phyloP scores from a whole-genome alignment of 2,797 vertebrate species.

The Pangasius larnaudii region DNA sequence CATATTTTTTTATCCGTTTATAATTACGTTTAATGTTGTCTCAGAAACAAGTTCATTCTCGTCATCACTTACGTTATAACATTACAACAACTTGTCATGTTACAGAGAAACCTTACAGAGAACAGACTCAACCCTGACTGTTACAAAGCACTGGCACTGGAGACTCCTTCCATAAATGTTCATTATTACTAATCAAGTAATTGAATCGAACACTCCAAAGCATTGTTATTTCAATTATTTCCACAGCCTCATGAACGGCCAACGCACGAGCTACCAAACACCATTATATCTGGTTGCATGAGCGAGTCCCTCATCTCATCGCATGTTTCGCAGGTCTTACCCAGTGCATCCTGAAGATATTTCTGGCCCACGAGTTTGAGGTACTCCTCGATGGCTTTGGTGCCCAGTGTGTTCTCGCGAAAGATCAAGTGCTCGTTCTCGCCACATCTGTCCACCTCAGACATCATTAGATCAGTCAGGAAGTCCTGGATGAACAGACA shows the following conservation, averaged over 20 bases:
- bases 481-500: conserved; percentile 83
- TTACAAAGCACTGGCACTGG: not conserved
- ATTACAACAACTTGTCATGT: no score
- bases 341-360: conserved; percentile 96
- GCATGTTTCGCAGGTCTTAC: conserved; percentile 71
- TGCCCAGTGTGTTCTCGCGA: conserved; percentile 96
- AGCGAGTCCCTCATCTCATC: not conserved
- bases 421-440: conserved; percentile 99
- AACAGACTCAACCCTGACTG: not conserved
- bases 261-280: not conserved
- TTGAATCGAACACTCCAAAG: not conserved
- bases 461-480: conserved; percentile 99
- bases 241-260: not conserved
- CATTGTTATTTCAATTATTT: not conserved
- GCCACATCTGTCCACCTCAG: conserved; percentile 96
- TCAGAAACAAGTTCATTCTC: no score
- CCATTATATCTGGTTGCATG: not conserved
- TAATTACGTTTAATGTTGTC: no score
- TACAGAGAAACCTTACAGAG: no score
- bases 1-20: no score
- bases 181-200: not conserved
- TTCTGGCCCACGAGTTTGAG: conserved; percentile 99
- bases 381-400: conserved; percentile 98
- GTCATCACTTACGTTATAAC: no score
- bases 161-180: not conserved